Percentiles rank a stretch among this genome's conserved stretches.
These are phyloP conservation scores for Proterorhinus semilunaris DNA, from an alignment of 2,113 vertebrate genomes.

Conservation along the genomic window DNA sequence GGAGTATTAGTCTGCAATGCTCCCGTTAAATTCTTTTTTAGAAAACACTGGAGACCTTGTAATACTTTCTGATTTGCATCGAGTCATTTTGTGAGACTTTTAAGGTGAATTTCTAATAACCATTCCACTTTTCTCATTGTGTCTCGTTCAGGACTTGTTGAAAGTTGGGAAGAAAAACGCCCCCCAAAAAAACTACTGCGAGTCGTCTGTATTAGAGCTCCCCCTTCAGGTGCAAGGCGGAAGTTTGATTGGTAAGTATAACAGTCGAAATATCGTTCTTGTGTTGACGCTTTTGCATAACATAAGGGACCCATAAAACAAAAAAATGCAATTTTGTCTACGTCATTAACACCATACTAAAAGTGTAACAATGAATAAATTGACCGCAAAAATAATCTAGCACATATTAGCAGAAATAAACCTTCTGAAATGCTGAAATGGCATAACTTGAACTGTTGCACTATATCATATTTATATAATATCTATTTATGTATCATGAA, in stretches of 20 bases:
- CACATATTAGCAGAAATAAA: background rate
- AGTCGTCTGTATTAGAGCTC: slow-evolving; percentile 80
- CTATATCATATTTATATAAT: too few relatives aligned
- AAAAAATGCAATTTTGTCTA: too few relatives aligned
- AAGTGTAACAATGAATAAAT: too few relatives aligned
- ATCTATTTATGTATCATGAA: too few relatives aligned
- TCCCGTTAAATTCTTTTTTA: background rate
- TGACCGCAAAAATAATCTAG: background rate
- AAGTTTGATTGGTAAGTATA: slow-evolving; percentile 31
- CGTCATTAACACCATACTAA: background rate
- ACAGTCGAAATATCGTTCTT: background rate
- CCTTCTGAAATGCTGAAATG: background rate
- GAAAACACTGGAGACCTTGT: background rate
- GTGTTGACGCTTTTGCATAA: background rate
- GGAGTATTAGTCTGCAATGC: slow-evolving; percentile 16
- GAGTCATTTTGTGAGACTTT: slow-evolving; percentile 19
- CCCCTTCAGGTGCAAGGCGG: slow-evolving; percentile 69
- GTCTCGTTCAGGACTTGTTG: slow-evolving; percentile 52
- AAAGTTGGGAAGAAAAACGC: slow-evolving; percentile 42
- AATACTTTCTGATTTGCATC: slow-evolving; percentile 16
- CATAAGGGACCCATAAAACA: too few relatives aligned
- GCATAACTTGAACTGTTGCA: too few relatives aligned
- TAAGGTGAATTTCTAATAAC: slow-evolving; percentile 10
- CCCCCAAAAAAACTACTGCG: background rate
- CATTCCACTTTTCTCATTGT: slow-evolving; percentile 33